These are phyloP conservation scores for Tyto alba DNA, from an alignment of 2,113 vertebrate genomes.

Conservation along the genomic window DNA sequence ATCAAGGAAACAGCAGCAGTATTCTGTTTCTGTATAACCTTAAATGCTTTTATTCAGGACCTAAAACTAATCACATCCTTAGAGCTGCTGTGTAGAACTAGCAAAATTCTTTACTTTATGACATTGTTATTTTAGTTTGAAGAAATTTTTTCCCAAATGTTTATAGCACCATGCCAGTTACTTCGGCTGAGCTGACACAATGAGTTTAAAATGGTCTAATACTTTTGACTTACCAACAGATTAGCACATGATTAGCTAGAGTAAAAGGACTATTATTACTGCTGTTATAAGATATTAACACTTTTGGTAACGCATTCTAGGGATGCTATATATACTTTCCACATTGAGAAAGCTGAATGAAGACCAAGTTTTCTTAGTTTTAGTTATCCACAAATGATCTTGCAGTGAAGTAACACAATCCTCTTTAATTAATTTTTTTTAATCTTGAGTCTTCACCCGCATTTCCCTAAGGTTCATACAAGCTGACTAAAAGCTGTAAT, in stretches of 20 bases:
- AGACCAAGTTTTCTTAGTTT: background rate
- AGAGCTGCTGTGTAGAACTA: conserved; percentile 40
- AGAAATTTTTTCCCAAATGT: conserved; percentile 57
- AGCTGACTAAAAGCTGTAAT: background rate
- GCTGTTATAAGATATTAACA: conserved; percentile 74
- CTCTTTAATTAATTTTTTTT: background rate
- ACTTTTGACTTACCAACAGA: conserved; percentile 72
- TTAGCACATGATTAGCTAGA: conserved; percentile 75
- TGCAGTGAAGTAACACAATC: background rate
- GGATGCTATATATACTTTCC: conserved; percentile 8
- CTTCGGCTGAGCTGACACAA: conserved; percentile 67
- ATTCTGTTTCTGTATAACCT: conserved; percentile 36
- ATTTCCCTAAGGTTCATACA: background rate
- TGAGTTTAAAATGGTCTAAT: conserved; percentile 74
- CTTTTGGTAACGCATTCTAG: conserved; percentile 64
- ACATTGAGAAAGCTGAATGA: background rate
- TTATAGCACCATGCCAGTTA: conserved; percentile 61
- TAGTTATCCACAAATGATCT: background rate
- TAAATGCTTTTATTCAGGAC: conserved; percentile 40
- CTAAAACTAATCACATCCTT: conserved; percentile 46
- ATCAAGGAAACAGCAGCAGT: conserved; percentile 36
- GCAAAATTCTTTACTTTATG: conserved; percentile 54
- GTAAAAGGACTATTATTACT: conserved; percentile 73
- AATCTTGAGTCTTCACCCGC: background rate
- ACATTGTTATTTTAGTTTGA: conserved; percentile 62